Evolutionary conservation across 92 coral and sea anemone species (phyloP).

Genomic region (Zoanthus sansibaricus): DNA sequence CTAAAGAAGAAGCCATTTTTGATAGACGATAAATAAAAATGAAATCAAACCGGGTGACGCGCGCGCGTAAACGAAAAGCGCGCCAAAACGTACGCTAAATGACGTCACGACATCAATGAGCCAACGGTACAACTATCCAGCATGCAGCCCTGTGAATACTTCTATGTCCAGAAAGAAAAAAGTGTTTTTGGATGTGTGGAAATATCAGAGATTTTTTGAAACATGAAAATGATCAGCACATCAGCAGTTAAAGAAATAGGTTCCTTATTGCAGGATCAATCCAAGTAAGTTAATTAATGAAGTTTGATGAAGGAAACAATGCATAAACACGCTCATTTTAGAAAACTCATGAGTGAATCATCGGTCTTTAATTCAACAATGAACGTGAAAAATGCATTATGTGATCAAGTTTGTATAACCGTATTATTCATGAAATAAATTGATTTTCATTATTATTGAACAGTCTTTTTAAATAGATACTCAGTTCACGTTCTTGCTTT

Average conservation of each 20-base stretch:
- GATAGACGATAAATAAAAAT: too few species aligned
- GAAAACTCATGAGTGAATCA: neutral
- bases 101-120: neutral
- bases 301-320: neutral
- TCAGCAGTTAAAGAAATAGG: conserved; percentile 74
- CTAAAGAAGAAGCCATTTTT: conserved; percentile 73
- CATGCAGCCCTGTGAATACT: neutral
- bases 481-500: neutral
- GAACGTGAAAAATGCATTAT: too few species aligned
- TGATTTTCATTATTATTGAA: too few species aligned
- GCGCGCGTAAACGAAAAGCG: conserved; percentile 29
- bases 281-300: conserved; percentile 59
- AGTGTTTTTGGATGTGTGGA: neutral
- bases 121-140: conserved; percentile 38
- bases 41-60: neutral
- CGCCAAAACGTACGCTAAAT: conserved; percentile 13
- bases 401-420: neutral
- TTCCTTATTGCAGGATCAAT: conserved; percentile 74
- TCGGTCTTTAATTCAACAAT: too few species aligned
- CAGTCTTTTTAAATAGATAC: neutral
- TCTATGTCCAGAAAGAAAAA: neutral
- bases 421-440: too few species aligned
- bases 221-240: conserved; percentile 52
- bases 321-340: neutral
- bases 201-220: neutral